Base-by-base conservation (phyloP, 30 jellyfish, hydroid and myxozoan genomes). In the Pelagia noctiluca region DNA sequence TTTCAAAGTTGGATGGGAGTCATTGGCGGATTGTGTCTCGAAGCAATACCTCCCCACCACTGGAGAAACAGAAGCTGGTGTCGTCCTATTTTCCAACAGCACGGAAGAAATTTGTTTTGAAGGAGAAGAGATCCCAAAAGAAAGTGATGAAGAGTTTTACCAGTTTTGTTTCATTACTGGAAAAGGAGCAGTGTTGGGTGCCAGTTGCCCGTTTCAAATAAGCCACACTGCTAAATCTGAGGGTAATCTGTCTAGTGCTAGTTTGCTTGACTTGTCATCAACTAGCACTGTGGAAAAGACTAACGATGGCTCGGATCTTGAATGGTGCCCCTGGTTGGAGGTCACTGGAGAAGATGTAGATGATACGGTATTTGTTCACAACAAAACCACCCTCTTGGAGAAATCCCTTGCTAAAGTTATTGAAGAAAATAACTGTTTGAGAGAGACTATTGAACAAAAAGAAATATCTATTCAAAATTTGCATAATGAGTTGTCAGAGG, bases 1-100 rank as follows among this genome's bases (percentile, higher is more conserved):
- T 31, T 91, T 85, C 71, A 88, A 63, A 33, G 98, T 91, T 54
- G 98, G 98, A 1, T 91, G 98, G 98, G 94, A 91, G 32, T 50
- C 33, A 25, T 46, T 61, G 8, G 48, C 34, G 60, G 89, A 85
- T 32, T 71, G 8, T 54, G 21, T 85, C 21, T 22, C 66, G 7
- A 79, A 74, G 64, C 26, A 32, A 26, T 66, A 8, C 33, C 57
- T 75, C 1, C 23, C 47, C 0, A 32, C 33, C 3, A 33, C 1
- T 10, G 69, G n/a, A 24, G 89, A 21, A 18, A 50, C 42, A 52
- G 78, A 57, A 11, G 22, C 28, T 23, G 80, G 30, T n/a, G 61
- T 29, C 2, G 65, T 32, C 25, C 19, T 34, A 12, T 36, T 54
- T 35, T 76, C 78, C 1, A 32, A 34, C 25, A 54, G 38, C 31